Base-by-base conservation (phyloP, 2,113 vertebrate genomes). In the Nannospalax galili region DNA sequence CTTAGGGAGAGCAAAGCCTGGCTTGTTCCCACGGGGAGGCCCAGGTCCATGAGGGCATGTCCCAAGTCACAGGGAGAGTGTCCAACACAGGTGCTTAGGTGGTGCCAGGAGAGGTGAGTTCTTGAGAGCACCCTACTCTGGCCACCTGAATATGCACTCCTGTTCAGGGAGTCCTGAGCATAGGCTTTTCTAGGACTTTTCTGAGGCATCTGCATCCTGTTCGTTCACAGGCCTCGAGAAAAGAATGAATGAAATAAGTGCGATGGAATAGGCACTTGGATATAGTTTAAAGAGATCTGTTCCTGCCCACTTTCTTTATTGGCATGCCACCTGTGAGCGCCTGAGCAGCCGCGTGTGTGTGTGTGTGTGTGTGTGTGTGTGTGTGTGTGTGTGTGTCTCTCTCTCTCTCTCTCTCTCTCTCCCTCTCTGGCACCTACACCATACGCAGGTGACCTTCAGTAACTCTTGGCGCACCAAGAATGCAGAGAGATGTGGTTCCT, bases 11-110 rank as follows among this genome's bases (percentile, higher is more conserved):
- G 81, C 56, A 4, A 48, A 67, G 73, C 30, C 35, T 0, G 84
- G 74, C 78, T 93, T 28, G 3, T 96, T 98, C 96, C 97, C 95
- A 94, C 94, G 77, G 45, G 79, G 95, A 88, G 90, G 60, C 84
- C 91, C 70, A 0, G 52, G 90, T 22, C 73, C 0, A 42, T 30
- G 84, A 30, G n/a, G 72, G 58, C 72, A 45, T 42, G 81, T 74
- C 79, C 90, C 10, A 8, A 7, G 52, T 35, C 26, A 60, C 12
- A 74, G 32, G 56, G 0, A 4, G n/a, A 58, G 80, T 16, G 82
- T 72, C 65, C 30, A 32, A 22, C 58, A 11, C 58, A 3, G 9
- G 91, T 12, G 82, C 67, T 74, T 52, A 81, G 40, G 82, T 4
- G 42, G 84, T 37, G 24, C 22, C 4, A 16, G 42, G 86, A 26